phyloP scores from a whole-genome alignment of 92 coral and sea anemone genomes.

The Palythoa grandis region DNA sequence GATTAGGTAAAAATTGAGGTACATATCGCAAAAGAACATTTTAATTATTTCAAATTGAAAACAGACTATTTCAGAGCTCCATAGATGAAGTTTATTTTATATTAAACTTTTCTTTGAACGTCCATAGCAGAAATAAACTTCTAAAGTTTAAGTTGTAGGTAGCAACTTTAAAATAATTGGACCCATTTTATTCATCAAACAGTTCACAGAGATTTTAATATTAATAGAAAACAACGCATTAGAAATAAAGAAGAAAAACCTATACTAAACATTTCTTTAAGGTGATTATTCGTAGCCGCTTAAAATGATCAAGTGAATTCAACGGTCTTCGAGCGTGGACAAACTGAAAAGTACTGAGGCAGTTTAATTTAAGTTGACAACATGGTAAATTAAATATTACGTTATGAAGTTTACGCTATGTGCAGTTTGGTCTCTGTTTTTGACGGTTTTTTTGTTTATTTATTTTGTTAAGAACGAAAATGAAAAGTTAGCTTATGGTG shows the following conservation, averaged over 20 bases:
- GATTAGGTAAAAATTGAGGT: too few relatives aligned
- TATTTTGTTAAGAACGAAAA: background rate
- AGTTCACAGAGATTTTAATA: conserved; percentile 5
- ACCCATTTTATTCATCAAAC: background rate
- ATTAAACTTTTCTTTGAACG: background rate
- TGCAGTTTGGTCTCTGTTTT: background rate
- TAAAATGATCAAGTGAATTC: background rate
- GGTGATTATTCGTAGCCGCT: conserved; percentile 1
- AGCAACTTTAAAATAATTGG: background rate
- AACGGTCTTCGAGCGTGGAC: background rate
- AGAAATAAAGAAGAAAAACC: background rate
- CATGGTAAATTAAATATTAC: too few relatives aligned
- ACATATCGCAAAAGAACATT: too few relatives aligned
- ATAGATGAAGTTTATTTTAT: too few relatives aligned
- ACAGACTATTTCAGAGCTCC: too few relatives aligned
- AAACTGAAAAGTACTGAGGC: background rate
- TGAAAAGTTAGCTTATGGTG: background rate
- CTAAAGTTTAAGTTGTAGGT: background rate
- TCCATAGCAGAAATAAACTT: background rate
- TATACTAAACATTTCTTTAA: background rate
- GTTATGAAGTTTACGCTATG: background rate
- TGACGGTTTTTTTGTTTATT: background rate
- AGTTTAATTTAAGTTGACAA: background rate
- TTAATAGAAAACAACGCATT: background rate
- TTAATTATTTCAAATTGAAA: too few relatives aligned